Evolutionary conservation across 2,888 invertebrate species (phyloP), one percentile per base, ranked within the genome.

Genomic region (Hymenopus coronatus): DNA sequence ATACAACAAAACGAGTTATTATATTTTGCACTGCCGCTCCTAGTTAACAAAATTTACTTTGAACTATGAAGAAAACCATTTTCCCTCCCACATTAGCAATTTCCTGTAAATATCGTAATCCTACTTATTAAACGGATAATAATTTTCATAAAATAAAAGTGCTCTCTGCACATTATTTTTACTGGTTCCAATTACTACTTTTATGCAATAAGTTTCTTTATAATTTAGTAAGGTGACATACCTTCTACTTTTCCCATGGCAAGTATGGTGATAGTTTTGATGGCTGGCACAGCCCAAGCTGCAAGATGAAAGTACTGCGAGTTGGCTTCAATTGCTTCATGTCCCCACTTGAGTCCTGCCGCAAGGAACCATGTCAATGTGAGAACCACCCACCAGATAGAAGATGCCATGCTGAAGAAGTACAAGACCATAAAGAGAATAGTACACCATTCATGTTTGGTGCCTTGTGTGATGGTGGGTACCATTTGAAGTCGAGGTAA

Each of bases 281-380:
- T 95, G 89, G 99, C 99, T 88, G 99, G 99, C 87, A 99, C 97
- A 88, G 98, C 98, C 99, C 99, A 99, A n/a, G 99, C 99, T 89
- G 97, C 97, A 92, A 99, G 95, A 95, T 99, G 99, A 93, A 99
- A 99, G 93, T 98, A 98, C 93, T 98, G 98, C 20, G 98, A 98
- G 94, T 99, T 98, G 88, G 98, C 98, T 94, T 98, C 98, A 92
- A 99, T 99, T 82, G 99, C 99, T 94, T 99, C 99, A 93, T 98
- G 98, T 84, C 98, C 98, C 99, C 99, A 99, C 94, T 99, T 99
- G 89, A 99, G 95, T 70, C 98, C 98, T 90, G 99, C 98, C 83
- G 98, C 98, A 92, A 99, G 94, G 94, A 98, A 99, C 99, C 99
- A 99, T 89, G 99, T 98, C 90, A 99, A 95, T 28, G 99, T 98